Conservation (phyloP, 2,113 vertebrate species). For the Clinocottus analis region DNA sequence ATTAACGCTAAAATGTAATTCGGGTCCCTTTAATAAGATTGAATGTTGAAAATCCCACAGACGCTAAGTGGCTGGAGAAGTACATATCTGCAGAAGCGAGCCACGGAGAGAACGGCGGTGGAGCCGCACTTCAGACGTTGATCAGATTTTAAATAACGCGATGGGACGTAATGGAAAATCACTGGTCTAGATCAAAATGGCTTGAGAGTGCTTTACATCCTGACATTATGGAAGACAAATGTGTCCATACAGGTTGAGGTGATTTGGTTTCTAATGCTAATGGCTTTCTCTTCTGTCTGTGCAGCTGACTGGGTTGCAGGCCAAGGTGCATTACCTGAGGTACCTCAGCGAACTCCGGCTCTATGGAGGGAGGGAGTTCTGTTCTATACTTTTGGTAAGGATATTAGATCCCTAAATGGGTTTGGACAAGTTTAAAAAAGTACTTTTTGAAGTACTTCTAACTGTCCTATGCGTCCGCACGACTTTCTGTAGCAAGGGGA, state of each 20-base stretch:
- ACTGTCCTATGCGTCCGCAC: neutral
- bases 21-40: neutral
- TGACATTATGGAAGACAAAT: conserved; percentile 42
- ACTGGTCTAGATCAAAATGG: conserved; percentile 50
- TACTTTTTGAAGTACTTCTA: neutral
- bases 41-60: conserved; percentile 9
- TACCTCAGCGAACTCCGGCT: conserved; percentile 96
- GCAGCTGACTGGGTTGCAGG: conserved; percentile 95
- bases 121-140: conserved; percentile 24
- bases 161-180: conserved; percentile 63
- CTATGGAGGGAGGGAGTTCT: conserved; percentile 95
- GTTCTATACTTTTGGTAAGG: conserved; percentile 93
- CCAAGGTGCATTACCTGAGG: conserved; percentile 98
- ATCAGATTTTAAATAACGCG: conserved; percentile 53
- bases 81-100: neutral
- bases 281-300: conserved; percentile 35
- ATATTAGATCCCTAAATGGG: neutral
- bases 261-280: conserved; percentile 35
- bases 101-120: conserved; percentile 19
- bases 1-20: neutral
- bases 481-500: conserved; percentile 88
- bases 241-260: conserved; percentile 8
- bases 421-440: neutral
- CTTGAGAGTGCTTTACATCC: conserved; percentile 40
- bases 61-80: neutral